A percentile compares a stretch with the other conserved stretches of the same genome.
phyloP scores from a whole-genome alignment of 1,140 invertebrate genomes.

The Nixonia krombeini region DNA sequence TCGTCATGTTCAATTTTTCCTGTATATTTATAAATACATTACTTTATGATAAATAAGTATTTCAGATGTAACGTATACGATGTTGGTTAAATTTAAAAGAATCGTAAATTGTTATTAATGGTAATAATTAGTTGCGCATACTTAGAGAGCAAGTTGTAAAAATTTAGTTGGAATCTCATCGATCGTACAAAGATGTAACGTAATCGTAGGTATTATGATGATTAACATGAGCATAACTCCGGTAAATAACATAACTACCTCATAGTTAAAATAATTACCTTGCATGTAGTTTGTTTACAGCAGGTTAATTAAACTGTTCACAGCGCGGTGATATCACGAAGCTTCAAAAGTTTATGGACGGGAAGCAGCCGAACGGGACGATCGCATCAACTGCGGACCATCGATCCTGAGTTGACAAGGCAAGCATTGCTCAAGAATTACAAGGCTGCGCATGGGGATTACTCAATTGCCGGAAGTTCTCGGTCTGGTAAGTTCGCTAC shows the following conservation, averaged over 20 bases:
- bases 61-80: too few relatives aligned
- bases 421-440: slow-evolving; percentile 76
- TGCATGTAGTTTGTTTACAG: slow-evolving; percentile 19
- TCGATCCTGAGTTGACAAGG: slow-evolving; percentile 81
- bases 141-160: too few relatives aligned
- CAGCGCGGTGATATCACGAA: slow-evolving; percentile 77
- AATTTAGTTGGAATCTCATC: too few relatives aligned
- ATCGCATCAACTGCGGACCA: slow-evolving; percentile 72
- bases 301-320: slow-evolving; percentile 54
- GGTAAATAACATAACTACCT: slow-evolving; percentile 24
- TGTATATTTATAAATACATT: too few relatives aligned
- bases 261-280: slow-evolving; percentile 27
- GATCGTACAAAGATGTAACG: too few relatives aligned
- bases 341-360: slow-evolving; percentile 75
- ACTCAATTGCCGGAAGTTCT: slow-evolving; percentile 58
- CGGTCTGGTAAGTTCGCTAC: slow-evolving; percentile 59
- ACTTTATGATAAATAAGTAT: too few relatives aligned
- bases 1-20: too few relatives aligned
- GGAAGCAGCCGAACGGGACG: slow-evolving; percentile 76
- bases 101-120: too few relatives aligned
- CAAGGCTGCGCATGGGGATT: slow-evolving; percentile 60
- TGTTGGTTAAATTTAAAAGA: too few relatives aligned
- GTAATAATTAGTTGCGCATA: too few relatives aligned
- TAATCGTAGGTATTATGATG: neutral
- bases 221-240: neutral